phyloP scores from a whole-genome alignment of 2,797 vertebrate genomes.

The Pangasius djambal region DNA sequence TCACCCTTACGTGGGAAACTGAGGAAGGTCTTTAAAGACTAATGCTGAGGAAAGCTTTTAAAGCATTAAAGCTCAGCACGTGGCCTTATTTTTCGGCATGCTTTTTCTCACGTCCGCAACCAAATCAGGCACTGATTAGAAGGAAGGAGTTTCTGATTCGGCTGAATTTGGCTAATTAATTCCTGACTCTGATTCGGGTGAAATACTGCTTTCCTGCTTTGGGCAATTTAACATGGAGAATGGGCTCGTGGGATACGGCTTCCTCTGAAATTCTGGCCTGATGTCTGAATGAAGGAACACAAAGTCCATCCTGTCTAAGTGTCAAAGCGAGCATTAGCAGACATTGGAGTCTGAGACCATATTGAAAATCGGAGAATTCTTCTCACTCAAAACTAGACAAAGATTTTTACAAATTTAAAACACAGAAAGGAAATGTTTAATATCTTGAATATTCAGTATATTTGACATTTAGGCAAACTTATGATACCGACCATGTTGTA shows the following conservation, averaged over 20 bases:
- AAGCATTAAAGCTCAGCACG: conserved; percentile 13
- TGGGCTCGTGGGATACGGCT: neutral
- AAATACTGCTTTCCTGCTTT: neutral
- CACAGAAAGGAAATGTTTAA: neutral
- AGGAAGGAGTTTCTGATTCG: neutral
- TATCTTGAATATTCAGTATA: neutral
- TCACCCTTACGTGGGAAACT: neutral
- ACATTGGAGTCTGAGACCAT: neutral
- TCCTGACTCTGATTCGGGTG: neutral
- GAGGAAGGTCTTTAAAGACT: conserved; percentile 36
- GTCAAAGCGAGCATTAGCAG: neutral
- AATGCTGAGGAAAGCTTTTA: neutral
- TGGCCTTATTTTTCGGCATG: conserved; percentile 34
- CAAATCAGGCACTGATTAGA: neutral
- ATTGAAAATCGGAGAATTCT: neutral
- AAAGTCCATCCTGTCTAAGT: neutral
- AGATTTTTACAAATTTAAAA: neutral
- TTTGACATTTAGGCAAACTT: neutral
- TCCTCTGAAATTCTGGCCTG: neutral
- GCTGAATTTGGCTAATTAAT: neutral
- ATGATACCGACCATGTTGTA: neutral
- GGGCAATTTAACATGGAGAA: neutral
- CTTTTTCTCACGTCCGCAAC: conserved; percentile 18
- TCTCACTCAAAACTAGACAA: neutral
- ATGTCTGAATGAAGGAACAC: neutral